Evolutionary conservation across 2,888 invertebrate species (phyloP), one percentile per base, ranked within the genome.

Genomic region (Watsonalla cultraria): DNA sequence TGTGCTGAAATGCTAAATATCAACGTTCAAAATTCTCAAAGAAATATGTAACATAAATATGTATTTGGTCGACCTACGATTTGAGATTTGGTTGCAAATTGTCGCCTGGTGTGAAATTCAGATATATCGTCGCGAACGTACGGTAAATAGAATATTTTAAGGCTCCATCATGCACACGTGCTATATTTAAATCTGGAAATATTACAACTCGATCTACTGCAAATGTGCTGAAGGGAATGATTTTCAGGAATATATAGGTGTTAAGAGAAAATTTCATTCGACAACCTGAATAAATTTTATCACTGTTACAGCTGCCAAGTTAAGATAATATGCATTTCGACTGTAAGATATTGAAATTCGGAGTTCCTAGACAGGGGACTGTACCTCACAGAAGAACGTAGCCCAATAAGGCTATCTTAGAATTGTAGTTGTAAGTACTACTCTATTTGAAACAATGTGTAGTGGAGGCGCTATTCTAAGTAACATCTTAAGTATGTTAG

Each of bases 1-100:
- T 24, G 24, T 24, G 1, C 1, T 24, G 5, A 42, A 11, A 11
- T 42, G 8, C 42, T 11, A 42, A 11, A 42, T 42, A 42, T 11
- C 9, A 42, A 42, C 42, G 42, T 42, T 42, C 42, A 37, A 37
- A 37, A 8, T 9, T 37, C 37, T 7, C 9, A 6, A 7, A 33
- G 34, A 8, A 33, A 35, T 39, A 15, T 49, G 49, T 39, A 11
- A 49, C 49, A 75, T 74, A 78, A 77, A 81, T 81, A 74, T 71
- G 70, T 74, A 80, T 83, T 82, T 80, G 75, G 73, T 69, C 74
- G 74, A 75, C 74, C 72, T 64, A 66, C 58, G 64, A 68, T 73
- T 71, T 63, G 53, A 60, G 66, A 68, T 69, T 69, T 73, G 68
- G 68, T 64, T 65, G 68, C 70, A 77, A 78, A 77, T 76, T 75